phyloP scores from a whole-genome alignment of 2,888 invertebrate genomes.

The Polyploca ridens region DNA sequence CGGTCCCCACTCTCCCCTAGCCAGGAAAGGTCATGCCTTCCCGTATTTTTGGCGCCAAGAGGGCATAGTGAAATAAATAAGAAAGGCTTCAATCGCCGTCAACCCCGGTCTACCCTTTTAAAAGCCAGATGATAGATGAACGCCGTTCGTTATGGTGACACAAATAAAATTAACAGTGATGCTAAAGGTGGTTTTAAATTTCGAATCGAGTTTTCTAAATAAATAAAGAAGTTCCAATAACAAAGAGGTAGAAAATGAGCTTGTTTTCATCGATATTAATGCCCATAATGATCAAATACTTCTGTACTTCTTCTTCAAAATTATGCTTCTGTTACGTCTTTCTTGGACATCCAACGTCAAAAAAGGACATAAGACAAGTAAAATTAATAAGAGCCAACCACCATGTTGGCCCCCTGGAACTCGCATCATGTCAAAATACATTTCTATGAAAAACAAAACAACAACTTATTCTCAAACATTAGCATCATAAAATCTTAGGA shows the following conservation, averaged over 20 bases:
- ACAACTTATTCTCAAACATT: neutral
- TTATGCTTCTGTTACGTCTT: too few relatives aligned
- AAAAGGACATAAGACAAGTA: too few relatives aligned
- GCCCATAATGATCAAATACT: too few relatives aligned
- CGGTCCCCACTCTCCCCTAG: slow-evolving; percentile 49
- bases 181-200: slow-evolving; percentile 24
- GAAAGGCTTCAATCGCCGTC: slow-evolving; percentile 75
- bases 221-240: neutral
- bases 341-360: too few relatives aligned
- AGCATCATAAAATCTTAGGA: neutral
- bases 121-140: slow-evolving; percentile 78
- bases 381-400: too few relatives aligned
- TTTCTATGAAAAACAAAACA: too few relatives aligned
- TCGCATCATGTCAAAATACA: too few relatives aligned
- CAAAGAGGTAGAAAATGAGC: too few relatives aligned
- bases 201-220: neutral
- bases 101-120: slow-evolving; percentile 76
- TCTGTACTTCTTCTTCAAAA: too few relatives aligned
- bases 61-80: slow-evolving; percentile 72
- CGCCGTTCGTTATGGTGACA: slow-evolving; percentile 54
- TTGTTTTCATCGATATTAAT: slow-evolving; percentile 7
- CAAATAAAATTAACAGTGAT: slow-evolving; percentile 53
- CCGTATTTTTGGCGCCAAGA: slow-evolving; percentile 66
- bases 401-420: too few relatives aligned
- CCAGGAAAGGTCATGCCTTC: slow-evolving; percentile 64